Base-by-base conservation (phyloP, 1,140 invertebrate species). In the Gonatopus flavifemur region DNA sequence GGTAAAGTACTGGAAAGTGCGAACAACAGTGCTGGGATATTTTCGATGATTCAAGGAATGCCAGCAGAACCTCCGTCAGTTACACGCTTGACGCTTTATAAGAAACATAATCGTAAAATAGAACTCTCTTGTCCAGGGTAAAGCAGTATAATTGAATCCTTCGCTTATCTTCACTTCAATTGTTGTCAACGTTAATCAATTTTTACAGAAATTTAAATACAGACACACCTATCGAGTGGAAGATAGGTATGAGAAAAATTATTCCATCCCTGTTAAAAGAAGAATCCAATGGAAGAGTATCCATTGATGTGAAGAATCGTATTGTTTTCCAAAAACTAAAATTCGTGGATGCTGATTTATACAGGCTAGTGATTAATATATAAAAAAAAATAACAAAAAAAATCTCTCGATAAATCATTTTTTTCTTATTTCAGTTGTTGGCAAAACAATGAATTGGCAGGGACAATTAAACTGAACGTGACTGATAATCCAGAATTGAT, bases 21-120 rank as follows among this genome's bases (percentile, higher is more conserved):
- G 1, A 85, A 85, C 56, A 85, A 85, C 60, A 82, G 80, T 31
- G 82, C 77, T 21, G 83, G 81, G 21, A 75, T 83, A 42, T 85
- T 80, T 72, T 81, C 83, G 4, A 66, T 81, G 43, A 10, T 68
- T 16, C 82, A 85, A 74, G 72, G 58, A 15, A 59, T 81, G 20
- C 82, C 83, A 3, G 64, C 78, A 28, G 68, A 71, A 9, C 48
- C 63, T 20, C 70, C 75, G 43, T 49, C 63, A 33, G 66, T 81
- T 1, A 63, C 65, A 38, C 69, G 78, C 31, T 58, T 55, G n/a
- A 74, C 79, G 13, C 43, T 82, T 37, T 84, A 81, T 57, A 71
- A 65, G 20, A 57, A 58, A 51, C 63, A 67, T 31, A 67, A 77
- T 35, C 57, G 72, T 32, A 62, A 69, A 36, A 56, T 77, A 7